phyloP scores from a whole-genome alignment of 2,797 vertebrate genomes.

The Sternarchorhynchus goeldii region DNA sequence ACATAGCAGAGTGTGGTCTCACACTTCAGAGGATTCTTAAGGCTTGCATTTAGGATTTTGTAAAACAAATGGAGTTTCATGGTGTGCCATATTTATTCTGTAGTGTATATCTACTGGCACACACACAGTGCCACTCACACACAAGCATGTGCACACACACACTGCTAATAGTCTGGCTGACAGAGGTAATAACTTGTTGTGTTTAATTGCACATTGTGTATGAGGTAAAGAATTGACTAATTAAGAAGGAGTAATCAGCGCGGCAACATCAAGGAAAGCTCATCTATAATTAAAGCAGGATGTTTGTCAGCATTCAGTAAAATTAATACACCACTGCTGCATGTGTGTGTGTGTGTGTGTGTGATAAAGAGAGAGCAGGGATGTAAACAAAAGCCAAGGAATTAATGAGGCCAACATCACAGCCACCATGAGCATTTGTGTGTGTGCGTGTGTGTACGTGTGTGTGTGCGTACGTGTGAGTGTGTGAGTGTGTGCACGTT shows the following conservation, averaged over 20 bases:
- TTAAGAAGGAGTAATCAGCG: constrained; percentile 62
- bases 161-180: constrained; percentile 50
- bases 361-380: constrained; percentile 30
- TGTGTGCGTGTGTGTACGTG: constrained; percentile 31
- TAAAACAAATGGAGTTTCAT: constrained; percentile 48
- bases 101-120: constrained; percentile 27
- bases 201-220: constrained; percentile 61
- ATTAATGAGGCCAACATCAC: constrained; percentile 45
- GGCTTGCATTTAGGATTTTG: constrained; percentile 35
- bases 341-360: constrained; percentile 22
- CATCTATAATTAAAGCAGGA: constrained; percentile 60
- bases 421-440: constrained; percentile 15
- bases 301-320: constrained; percentile 54
- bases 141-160: background rate
- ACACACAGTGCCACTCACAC: constrained; percentile 16
- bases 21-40: constrained; percentile 21
- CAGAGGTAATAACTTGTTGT: constrained; percentile 59
- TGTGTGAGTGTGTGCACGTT: background rate
- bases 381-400: constrained; percentile 52
- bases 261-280: constrained; percentile 50
- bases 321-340: constrained; percentile 52
- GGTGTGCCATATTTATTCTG: constrained; percentile 53
- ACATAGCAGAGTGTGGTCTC: constrained; percentile 26
- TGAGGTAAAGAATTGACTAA: constrained; percentile 61
- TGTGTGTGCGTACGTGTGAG: constrained; percentile 31